Conservation (phyloP, 2,888 invertebrate species). For the Nysson spinosus region DNA sequence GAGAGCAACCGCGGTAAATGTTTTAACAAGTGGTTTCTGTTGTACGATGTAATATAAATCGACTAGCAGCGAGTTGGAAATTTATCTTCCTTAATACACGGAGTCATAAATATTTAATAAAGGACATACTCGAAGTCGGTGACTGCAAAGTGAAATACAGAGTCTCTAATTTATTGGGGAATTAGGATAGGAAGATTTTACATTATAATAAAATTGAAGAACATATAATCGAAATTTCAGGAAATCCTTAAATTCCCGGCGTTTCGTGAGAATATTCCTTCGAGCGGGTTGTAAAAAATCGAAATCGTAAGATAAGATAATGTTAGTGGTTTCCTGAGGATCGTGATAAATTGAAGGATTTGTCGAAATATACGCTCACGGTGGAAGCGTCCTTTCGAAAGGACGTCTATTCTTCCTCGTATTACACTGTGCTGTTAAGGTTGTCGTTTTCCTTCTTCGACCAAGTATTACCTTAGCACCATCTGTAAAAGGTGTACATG, state of each 20-base stretch:
- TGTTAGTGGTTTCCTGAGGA: constrained; percentile 2
- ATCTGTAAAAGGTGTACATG: constrained; percentile 1
- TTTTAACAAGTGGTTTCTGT: too few relatives aligned
- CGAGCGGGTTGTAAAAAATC: constrained; percentile 1
- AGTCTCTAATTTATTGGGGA: too few relatives aligned
- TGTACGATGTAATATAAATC: too few relatives aligned
- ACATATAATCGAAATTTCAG: too few relatives aligned
- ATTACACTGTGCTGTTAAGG: constrained; percentile 20
- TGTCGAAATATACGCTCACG: constrained; percentile 15
- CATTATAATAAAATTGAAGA: too few relatives aligned
- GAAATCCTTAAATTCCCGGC: constrained; percentile 2
- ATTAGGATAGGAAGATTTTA: too few relatives aligned
- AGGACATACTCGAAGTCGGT: too few relatives aligned
- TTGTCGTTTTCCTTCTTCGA: constrained; percentile 11
- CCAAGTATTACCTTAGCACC: constrained; percentile 4
- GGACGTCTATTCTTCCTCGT: constrained; percentile 2
- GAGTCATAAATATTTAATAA: too few relatives aligned
- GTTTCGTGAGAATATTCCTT: background rate
- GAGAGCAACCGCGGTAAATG: too few relatives aligned
- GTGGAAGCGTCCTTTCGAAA: constrained; percentile 10
- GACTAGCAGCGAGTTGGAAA: too few relatives aligned
- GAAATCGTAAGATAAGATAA: constrained; percentile 1
- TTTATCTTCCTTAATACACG: too few relatives aligned
- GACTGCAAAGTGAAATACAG: too few relatives aligned
- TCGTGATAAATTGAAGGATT: constrained; percentile 33